Evolutionary conservation across 2,888 invertebrate genomes (phyloP), one percentile per base, ranked within the genome.

Genomic region (Eupithecia vulgata): DNA sequence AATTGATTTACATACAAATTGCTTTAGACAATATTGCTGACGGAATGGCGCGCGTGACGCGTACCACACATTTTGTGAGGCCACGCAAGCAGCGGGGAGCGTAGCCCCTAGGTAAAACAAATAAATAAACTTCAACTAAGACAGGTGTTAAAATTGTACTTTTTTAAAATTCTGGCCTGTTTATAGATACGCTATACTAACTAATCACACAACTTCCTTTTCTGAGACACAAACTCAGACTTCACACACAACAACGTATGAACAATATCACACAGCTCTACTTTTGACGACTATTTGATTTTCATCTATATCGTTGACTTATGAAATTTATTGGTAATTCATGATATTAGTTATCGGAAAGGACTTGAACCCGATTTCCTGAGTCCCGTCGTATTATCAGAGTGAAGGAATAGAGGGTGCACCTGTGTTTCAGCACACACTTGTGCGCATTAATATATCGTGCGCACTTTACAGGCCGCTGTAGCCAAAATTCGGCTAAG

Each of bases 1-100:
- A 92, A 94, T 93, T 92, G 94, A 94, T 94, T 94, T 93, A 93
- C 94, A 94, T 94, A 94, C 94, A 94, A 93, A 94, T 94, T 93
- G 94, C 93, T 94, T 93, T 92, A 93, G 93, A 94, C 93, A 92
- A 93, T 94, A 94, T 93, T 91, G 93, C 92, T 91, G 91, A 92
- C 90, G 90, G 92, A 92, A 94, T 90, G 91, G 91, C 90, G 90
- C 90, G 92, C 91, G 91, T 92, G 91, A 92, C 90, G 93, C 91
- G 91, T 81, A 83, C 86, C 88, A 83, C 87, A 86, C 88, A 85
- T 84, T 81, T 81, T 79, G 82, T 79, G 83, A 75, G 82, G 89
- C 89, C 85, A 81, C 80, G 61, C 76, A 68, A 73, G 40, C 0
- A 25, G 86, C 85, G 83, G 67, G 25, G 0, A 34, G 52, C n/a